Percentiles rank a stretch among this genome's conserved stretches.
phyloP scores from a whole-genome alignment of 2,888 invertebrate genomes.

The Augochlorella aurata region DNA sequence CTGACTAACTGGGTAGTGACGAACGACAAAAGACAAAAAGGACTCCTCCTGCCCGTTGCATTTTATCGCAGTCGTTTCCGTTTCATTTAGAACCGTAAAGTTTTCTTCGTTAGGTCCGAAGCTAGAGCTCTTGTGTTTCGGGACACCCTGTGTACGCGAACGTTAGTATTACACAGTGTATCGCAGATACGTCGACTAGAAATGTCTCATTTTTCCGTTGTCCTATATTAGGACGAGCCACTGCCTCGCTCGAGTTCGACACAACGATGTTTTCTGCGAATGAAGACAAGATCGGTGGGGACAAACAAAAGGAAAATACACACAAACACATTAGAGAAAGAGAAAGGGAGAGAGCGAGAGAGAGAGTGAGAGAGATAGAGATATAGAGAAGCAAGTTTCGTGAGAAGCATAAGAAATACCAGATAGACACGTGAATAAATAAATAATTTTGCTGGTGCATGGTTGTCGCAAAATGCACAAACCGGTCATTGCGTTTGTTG shows the following conservation, averaged over 20 bases:
- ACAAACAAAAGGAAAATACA: background rate
- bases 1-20: background rate
- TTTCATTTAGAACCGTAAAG: background rate
- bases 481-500: background rate
- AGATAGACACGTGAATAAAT: background rate
- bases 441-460: background rate
- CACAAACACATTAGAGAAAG: background rate
- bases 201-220: slow-evolving; percentile 11
- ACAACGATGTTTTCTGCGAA: slow-evolving; percentile 11
- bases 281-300: background rate
- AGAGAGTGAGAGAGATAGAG: background rate
- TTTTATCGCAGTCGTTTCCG: background rate
- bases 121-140: background rate
- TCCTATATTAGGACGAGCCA: slow-evolving; percentile 51
- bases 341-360: background rate
- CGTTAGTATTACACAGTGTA: slow-evolving; percentile 7
- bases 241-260: slow-evolving; percentile 14
- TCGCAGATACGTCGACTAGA: slow-evolving; percentile 3
- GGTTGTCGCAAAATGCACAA: background rate
- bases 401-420: slow-evolving; percentile 4
- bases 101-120: background rate
- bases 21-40: background rate
- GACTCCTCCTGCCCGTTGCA: background rate
- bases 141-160: background rate
- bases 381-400: background rate